A percentile compares a stretch with the other conserved stretches of the same genome.
Evolutionary conservation across 2,888 invertebrate genomes (phyloP).

Genomic region (Tachystola acroxantha): DNA sequence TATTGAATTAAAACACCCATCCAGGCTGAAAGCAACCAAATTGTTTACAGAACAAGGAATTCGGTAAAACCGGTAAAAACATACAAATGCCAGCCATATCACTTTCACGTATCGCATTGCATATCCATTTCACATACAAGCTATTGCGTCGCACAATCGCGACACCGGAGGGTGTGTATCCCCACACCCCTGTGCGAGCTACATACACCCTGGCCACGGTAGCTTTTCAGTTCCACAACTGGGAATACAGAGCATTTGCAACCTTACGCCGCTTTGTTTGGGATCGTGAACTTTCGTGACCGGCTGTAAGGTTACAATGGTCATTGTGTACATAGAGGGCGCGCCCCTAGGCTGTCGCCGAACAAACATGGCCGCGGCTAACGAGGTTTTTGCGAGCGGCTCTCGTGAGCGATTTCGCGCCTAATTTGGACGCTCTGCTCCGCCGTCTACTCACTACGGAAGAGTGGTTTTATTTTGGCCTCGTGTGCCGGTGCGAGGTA

Average conservation of each 20-base stretch:
- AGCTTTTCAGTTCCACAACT: constrained; percentile 27
- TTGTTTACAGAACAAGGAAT: neutral
- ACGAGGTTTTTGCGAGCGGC: constrained; percentile 70
- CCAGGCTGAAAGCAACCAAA: neutral
- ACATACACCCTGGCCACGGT: constrained; percentile 52
- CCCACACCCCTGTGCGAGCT: constrained; percentile 58
- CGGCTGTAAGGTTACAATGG: constrained; percentile 25
- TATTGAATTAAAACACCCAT: too few species aligned
- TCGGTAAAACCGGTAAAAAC: constrained; percentile 12
- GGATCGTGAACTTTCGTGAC: constrained; percentile 15
- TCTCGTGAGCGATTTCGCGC: constrained; percentile 74
- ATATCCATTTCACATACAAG: constrained; percentile 70
- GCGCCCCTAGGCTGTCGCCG: constrained; percentile 69
- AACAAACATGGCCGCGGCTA: constrained; percentile 73
- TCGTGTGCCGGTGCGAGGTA: constrained; percentile 21
- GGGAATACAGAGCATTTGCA: constrained; percentile 18
- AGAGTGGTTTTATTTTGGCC: constrained; percentile 38
- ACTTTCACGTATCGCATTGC: constrained; percentile 63
- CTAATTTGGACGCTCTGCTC: constrained; percentile 55
- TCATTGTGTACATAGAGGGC: constrained; percentile 72
- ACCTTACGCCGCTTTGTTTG: constrained; percentile 21
- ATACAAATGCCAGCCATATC: constrained; percentile 40
- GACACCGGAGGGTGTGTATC: constrained; percentile 65
- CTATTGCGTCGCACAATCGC: constrained; percentile 63
- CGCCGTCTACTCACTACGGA: constrained; percentile 2